Conservation (phyloP, 2,113 vertebrate species). For the Tor tambroides region DNA sequence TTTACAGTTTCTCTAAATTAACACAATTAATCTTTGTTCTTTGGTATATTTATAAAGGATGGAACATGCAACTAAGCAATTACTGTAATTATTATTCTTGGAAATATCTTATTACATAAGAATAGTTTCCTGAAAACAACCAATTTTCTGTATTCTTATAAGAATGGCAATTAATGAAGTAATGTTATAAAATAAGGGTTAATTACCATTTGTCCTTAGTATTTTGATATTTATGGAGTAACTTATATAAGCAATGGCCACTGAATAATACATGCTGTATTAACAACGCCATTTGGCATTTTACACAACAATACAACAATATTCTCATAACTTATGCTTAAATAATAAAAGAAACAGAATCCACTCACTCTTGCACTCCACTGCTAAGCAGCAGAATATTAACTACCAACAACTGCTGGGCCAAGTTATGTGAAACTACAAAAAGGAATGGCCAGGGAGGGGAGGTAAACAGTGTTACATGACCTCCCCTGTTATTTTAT, state of each 20-base stretch:
- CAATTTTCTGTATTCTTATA: too few species aligned
- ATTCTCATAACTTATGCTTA: background rate
- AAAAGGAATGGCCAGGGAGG: slow-evolving; percentile 33
- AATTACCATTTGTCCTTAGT: too few species aligned
- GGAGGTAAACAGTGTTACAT: slow-evolving; percentile 73
- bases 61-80: background rate
- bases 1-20: background rate
- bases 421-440: slow-evolving; percentile 61
- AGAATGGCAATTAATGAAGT: too few species aligned
- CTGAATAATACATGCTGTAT: background rate
- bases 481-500: slow-evolving; percentile 74
- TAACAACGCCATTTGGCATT: background rate
- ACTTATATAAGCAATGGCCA: background rate
- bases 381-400: slow-evolving; percentile 4
- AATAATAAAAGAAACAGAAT: background rate
- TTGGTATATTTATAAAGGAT: background rate
- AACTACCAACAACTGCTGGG: slow-evolving; percentile 42
- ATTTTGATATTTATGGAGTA: too few species aligned
- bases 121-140: background rate
- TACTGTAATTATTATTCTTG: too few species aligned
- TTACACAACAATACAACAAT: background rate
- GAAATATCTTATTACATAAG: background rate
- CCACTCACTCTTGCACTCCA: background rate
- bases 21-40: too few species aligned
- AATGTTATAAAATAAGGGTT: too few species aligned